A percentile compares a stretch with the other conserved stretches of the same genome.
Evolutionary conservation across 2,113 vertebrate species (phyloP).

Genomic region (Amazona vittata): DNA sequence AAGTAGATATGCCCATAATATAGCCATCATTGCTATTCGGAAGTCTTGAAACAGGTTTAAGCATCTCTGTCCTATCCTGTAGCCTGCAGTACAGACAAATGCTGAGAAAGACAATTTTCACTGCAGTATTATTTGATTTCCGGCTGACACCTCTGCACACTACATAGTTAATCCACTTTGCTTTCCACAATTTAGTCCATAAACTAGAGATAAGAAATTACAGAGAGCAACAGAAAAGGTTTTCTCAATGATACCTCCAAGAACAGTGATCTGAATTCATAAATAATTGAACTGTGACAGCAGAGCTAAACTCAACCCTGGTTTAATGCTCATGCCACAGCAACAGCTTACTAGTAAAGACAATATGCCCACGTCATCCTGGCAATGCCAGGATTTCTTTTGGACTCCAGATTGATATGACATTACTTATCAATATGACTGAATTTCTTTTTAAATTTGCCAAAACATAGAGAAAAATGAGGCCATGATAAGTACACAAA

Average conservation of each 20-base stretch:
- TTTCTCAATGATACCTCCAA: background rate
- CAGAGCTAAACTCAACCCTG: background rate
- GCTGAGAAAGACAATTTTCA: background rate
- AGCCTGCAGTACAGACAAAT: background rate
- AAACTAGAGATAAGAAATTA: conserved; percentile 14
- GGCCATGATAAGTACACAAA: background rate
- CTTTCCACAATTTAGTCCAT: background rate
- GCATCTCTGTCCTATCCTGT: background rate
- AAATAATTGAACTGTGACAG: conserved; percentile 7
- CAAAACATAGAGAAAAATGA: background rate
- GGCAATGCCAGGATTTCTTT: background rate
- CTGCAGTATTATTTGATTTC: background rate
- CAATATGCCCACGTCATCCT: background rate
- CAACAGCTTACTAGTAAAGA: background rate
- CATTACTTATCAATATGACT: background rate
- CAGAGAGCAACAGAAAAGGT: background rate
- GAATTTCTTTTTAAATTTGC: background rate
- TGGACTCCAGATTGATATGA: background rate
- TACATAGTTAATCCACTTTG: background rate
- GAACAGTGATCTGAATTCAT: background rate
- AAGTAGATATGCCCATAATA: background rate
- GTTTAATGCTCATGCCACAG: background rate
- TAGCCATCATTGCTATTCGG: background rate
- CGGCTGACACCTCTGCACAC: background rate
- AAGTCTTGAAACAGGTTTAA: background rate